These are phyloP conservation scores for Troides aeacus DNA, from an alignment of 2,888 invertebrate genomes.

Conservation along the genomic window DNA sequence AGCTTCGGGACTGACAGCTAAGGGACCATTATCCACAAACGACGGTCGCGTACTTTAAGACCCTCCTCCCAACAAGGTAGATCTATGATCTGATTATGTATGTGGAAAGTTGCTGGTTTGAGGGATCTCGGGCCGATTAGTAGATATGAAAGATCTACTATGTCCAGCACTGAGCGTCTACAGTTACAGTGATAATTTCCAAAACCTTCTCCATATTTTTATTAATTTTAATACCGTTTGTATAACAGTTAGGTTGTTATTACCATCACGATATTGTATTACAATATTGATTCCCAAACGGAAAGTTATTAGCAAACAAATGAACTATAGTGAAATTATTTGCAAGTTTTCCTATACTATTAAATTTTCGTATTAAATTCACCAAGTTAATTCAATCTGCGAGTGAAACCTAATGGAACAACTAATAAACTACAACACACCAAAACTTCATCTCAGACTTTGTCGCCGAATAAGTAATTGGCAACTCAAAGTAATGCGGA, in stretches of 20 bases:
- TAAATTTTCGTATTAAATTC: slow-evolving; percentile 7
- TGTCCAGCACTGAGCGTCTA: no score
- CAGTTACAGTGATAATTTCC: no score
- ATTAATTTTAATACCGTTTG: no score
- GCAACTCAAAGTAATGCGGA: slow-evolving; percentile 33
- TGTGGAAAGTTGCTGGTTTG: not conserved
- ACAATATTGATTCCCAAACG: no score
- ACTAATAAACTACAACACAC: slow-evolving; percentile 21
- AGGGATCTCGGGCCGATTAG: no score
- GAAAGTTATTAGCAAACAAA: no score
- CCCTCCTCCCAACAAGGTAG: not conserved
- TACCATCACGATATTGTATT: no score
- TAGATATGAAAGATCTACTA: no score
- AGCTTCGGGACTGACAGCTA: not conserved
- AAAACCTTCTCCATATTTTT: no score
- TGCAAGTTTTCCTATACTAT: slow-evolving; percentile 2
- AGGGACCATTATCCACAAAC: not conserved
- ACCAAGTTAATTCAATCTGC: slow-evolving; percentile 18
- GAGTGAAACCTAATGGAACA: slow-evolving; percentile 23
- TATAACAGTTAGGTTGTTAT: no score
- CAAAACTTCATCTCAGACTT: slow-evolving; percentile 29
- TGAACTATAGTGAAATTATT: not conserved
- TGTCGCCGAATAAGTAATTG: slow-evolving; percentile 34
- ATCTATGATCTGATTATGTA: not conserved
- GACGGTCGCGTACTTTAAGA: not conserved